Evolutionary conservation across 2,888 invertebrate genomes (phyloP).

Genomic region (Acanthosoma haemorrhoidale): DNA sequence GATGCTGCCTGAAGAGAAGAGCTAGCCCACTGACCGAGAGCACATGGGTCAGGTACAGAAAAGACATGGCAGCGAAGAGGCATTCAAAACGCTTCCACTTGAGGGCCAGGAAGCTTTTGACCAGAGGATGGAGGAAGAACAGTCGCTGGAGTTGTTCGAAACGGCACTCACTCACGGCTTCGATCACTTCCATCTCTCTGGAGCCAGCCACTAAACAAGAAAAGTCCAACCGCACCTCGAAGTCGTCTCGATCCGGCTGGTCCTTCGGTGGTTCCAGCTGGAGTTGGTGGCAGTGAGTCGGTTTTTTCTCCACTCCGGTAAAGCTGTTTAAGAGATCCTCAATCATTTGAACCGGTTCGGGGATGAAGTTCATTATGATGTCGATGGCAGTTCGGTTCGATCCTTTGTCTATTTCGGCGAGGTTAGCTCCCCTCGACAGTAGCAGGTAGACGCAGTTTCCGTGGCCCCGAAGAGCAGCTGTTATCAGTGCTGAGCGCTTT

Average conservation of each 20-base stretch:
- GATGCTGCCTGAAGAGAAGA: background rate
- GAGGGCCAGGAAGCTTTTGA: background rate
- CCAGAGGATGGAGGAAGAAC: conserved; percentile 17
- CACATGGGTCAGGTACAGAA: background rate
- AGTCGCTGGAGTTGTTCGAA: background rate
- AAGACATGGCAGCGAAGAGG: background rate
- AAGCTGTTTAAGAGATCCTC: conserved; percentile 3
- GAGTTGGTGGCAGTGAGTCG: background rate
- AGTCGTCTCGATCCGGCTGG: background rate
- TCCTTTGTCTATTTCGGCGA: background rate
- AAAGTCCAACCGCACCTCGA: background rate
- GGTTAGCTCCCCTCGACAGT: background rate
- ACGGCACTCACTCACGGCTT: background rate
- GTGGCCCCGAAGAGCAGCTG: background rate
- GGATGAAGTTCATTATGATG: background rate
- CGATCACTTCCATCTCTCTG: conserved; percentile 10
- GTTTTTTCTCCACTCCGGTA: background rate
- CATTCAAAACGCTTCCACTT: background rate
- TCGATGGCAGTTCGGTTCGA: background rate
- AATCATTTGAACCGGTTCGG: background rate
- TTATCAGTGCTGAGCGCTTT: background rate
- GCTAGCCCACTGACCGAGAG: background rate
- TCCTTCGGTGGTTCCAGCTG: background rate
- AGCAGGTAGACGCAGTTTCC: background rate
- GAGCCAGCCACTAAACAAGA: background rate